phyloP scores from a whole-genome alignment of 2,113 vertebrate genomes.

The human region DNA sequence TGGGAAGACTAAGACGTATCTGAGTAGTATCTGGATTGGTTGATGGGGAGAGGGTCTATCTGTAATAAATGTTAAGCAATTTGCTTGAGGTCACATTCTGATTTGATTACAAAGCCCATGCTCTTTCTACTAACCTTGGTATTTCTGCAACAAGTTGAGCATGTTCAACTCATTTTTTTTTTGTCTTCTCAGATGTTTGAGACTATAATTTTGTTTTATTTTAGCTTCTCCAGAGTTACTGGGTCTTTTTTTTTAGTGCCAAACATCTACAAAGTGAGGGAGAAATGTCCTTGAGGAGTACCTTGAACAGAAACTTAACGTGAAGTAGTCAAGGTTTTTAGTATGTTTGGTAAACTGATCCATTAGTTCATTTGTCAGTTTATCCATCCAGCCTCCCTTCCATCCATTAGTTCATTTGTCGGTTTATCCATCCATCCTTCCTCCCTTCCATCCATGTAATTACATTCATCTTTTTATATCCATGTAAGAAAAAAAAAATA shows the following conservation, averaged over 20 bases:
- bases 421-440: background rate
- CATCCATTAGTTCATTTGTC: background rate
- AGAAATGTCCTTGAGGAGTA: conserved; percentile 24
- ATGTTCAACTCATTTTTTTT: background rate
- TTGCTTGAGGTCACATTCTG: background rate
- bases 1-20: background rate
- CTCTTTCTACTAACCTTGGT: background rate
- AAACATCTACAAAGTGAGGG: background rate
- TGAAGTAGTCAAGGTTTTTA: background rate
- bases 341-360: background rate
- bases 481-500: background rate
- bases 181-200: conserved; percentile 9
- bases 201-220: background rate
- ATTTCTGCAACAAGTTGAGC: background rate
- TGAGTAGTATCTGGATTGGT: background rate
- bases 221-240: conserved; percentile 40
- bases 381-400: background rate
- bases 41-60: background rate
- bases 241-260: background rate
- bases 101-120: background rate
- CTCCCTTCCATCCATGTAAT: background rate
- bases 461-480: background rate
- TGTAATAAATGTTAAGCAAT: background rate
- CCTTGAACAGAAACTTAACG: conserved; percentile 23
- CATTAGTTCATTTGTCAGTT: background rate